phyloP scores from a whole-genome alignment of 1,140 invertebrate genomes.

The Eumaeus atala region DNA sequence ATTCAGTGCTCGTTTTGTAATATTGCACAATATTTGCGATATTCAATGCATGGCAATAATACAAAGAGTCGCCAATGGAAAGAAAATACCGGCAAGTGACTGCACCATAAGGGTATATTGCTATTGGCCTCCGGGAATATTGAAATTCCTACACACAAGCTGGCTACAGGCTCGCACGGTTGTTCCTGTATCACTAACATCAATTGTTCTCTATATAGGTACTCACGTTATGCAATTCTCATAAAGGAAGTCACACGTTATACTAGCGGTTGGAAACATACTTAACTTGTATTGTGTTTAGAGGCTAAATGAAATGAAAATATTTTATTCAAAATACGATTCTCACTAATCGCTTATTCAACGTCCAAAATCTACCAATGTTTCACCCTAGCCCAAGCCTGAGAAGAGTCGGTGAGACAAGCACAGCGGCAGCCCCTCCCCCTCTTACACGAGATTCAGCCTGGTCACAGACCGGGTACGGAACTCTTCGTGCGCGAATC shows the following conservation, averaged over 20 bases:
- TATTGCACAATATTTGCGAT: slow-evolving; percentile 55
- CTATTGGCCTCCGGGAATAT: slow-evolving; percentile 45
- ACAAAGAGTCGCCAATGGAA: slow-evolving; percentile 39
- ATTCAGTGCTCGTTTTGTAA: slow-evolving; percentile 24
- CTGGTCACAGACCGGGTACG: too few relatives aligned
- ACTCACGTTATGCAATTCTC: too few relatives aligned
- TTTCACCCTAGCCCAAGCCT: too few relatives aligned
- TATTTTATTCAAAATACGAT: neutral
- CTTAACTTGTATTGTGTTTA: neutral
- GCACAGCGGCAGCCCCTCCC: too few relatives aligned
- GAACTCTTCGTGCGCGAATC: too few relatives aligned
- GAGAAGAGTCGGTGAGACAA: too few relatives aligned
- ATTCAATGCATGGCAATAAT: slow-evolving; percentile 41
- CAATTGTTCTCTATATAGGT: neutral
- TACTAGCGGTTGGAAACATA: neutral
- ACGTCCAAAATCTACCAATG: too few relatives aligned
- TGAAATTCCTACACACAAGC: slow-evolving; percentile 38
- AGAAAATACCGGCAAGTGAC: slow-evolving; percentile 48
- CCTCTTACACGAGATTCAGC: too few relatives aligned
- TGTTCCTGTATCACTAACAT: neutral
- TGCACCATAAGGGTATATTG: slow-evolving; percentile 50
- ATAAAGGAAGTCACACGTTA: too few relatives aligned
- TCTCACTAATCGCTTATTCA: too few relatives aligned
- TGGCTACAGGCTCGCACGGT: neutral
- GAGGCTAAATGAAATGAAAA: neutral